Base-by-base conservation (phyloP, 2,888 invertebrate genomes). In the Pachymerium ferrugineum region DNA sequence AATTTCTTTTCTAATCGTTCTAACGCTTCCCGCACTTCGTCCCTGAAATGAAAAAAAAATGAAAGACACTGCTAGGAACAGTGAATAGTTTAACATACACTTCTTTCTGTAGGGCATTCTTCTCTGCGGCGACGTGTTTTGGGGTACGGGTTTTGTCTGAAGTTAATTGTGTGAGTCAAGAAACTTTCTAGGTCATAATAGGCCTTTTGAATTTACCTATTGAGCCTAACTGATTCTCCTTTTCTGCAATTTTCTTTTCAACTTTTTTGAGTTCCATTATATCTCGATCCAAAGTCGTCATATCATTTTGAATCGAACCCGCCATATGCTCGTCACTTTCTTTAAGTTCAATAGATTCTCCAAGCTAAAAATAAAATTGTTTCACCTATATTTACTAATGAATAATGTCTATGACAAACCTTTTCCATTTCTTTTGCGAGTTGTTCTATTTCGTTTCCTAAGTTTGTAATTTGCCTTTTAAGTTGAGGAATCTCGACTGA, bases 351-450 rank as follows among this genome's bases (percentile, higher is more conserved):
- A 2, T 14, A 12, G n/a, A 28, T 10, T 69, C 69, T 8, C 30
- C 69, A n/a, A 69, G 19, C 69, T 68, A 16, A 68, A 68, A 68
- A 30, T 68, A 68, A 67, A 68, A 68, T 68, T 16, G 28, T 25
- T 30, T 1, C 0, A 2, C 8, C 10, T 2, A 3, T n/a, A 68
- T 16, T 3, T 12, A 28, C 28, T 29, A n/a, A 29, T 25, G 28
- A 68, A 0, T 25, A 68, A 67, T 25, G 16, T 25, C 14, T 19
- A 67, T 28, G 12, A 68, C 68, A 30, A 16, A 68, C 68, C 28
- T 69, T 30, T 0, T 28, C 10, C 28, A 33, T 33, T 5, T 69
- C 31, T 69, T 69, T 69, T 31, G 12, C 30, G 19, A n/a, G 5
- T 69, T 69, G 31, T 1, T 69, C 69, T 30, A 69, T 69, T 33